Conservation (phyloP, 2,888 invertebrate species). For the Xestoiulus laeticollis region DNA sequence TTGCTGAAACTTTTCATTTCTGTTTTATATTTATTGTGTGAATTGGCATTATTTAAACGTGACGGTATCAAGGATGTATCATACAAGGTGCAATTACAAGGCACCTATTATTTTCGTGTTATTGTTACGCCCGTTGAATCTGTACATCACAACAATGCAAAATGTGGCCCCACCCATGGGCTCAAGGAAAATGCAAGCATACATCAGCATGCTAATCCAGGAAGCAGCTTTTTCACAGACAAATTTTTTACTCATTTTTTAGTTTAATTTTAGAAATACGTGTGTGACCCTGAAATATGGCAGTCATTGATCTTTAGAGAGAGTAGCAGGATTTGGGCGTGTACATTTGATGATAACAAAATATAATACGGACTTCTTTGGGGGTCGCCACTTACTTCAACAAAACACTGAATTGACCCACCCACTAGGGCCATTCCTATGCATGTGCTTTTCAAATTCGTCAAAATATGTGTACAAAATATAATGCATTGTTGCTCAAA, state of each 20-base stretch:
- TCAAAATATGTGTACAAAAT: not conserved
- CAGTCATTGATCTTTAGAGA: not conserved
- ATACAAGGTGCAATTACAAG: not conserved
- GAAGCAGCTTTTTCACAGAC: not conserved
- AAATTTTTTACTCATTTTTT: not conserved
- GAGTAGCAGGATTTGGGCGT: not conserved
- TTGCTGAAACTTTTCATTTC: not conserved
- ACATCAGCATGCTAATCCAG: not conserved
- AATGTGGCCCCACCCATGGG: not conserved
- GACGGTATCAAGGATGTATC: not conserved
- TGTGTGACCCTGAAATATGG: not conserved
- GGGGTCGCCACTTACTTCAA: not conserved
- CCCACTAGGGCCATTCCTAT: not conserved
- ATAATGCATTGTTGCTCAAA: not conserved
- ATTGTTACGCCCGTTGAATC: slow-evolving; percentile 7
- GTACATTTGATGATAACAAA: not conserved
- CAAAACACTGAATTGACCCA: not conserved
- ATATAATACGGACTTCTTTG: not conserved
- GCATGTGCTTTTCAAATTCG: too few species aligned
- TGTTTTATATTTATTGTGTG: not conserved
- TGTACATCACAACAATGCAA: not conserved
- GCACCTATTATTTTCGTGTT: not conserved
- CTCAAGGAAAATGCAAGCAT: not conserved
- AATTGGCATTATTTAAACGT: not conserved
- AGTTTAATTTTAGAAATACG: not conserved